A percentile compares a stretch with the other conserved stretches of the same genome.
These are phyloP conservation scores for Phrynocephalus versicolor DNA, from an alignment of 2,113 vertebrate genomes.

Conservation along the genomic window DNA sequence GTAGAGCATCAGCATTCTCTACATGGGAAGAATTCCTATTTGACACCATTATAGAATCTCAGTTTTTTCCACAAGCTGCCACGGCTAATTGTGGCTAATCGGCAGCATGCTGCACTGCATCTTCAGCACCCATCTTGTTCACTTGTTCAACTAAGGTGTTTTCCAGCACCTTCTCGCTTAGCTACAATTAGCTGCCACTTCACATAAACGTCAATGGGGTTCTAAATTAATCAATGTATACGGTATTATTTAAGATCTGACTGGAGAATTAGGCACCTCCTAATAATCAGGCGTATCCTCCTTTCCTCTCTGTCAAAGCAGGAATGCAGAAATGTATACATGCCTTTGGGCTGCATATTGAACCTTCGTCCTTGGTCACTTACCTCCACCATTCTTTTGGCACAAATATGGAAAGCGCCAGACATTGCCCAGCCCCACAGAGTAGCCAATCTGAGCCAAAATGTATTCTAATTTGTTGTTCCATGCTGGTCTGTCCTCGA, in stretches of 20 bases:
- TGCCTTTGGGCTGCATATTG: background rate
- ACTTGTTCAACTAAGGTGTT: too few relatives aligned
- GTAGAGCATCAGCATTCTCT: background rate
- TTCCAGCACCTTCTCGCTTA: too few relatives aligned
- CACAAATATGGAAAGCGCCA: constrained; percentile 99
- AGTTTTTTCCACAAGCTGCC: too few relatives aligned
- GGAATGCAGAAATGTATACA: background rate
- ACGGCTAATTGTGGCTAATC: too few relatives aligned
- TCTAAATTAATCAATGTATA: too few relatives aligned
- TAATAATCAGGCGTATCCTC: too few relatives aligned
- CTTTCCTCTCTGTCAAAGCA: background rate
- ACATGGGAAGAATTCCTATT: background rate
- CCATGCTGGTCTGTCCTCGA: constrained; percentile 93
- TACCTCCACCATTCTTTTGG: constrained; percentile 98
- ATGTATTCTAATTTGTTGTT: constrained; percentile 98
- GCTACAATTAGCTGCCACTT: too few relatives aligned
- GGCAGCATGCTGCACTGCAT: too few relatives aligned
- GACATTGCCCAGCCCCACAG: constrained; percentile 95
- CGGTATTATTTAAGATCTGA: background rate
- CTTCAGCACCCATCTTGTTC: too few relatives aligned
- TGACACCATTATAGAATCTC: background rate
- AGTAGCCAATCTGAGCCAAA: constrained; percentile 96
- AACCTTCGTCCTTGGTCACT: constrained; percentile 36
- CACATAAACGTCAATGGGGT: too few relatives aligned
- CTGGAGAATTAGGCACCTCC: too few relatives aligned